Evolutionary conservation across 2,888 invertebrate species (phyloP).

Genomic region (Drosophila ustulata): DNA sequence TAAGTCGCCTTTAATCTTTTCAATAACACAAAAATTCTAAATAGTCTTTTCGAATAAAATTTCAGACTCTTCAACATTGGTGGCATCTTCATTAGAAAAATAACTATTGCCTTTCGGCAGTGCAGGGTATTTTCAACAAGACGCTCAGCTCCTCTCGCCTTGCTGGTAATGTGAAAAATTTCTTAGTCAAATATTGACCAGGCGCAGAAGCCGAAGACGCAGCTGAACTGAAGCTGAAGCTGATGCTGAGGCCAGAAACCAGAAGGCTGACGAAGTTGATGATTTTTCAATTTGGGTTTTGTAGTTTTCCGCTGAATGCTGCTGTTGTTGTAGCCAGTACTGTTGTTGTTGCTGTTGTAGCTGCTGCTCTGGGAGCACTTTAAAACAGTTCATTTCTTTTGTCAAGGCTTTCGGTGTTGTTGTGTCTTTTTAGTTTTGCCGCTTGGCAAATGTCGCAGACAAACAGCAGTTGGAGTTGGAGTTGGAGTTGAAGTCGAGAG

Average conservation of each 20-base stretch:
- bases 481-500: not conserved
- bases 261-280: conserved; percentile 67
- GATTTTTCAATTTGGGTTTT: conserved; percentile 80
- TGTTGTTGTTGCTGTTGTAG: conserved; percentile 16
- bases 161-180: conserved; percentile 82
- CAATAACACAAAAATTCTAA: not conserved
- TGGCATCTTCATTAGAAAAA: not conserved
- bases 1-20: no score
- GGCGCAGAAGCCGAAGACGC: conserved; percentile 36
- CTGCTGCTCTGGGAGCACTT: conserved; percentile 68
- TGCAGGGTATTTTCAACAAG: conserved; percentile 43
- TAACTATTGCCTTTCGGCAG: not conserved
- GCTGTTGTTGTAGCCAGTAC: conserved; percentile 11
- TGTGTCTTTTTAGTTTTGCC: conserved; percentile 67
- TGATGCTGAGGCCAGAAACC: conserved; percentile 19
- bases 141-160: conserved; percentile 57
- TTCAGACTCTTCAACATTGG: not conserved
- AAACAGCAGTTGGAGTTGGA: conserved; percentile 31
- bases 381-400: conserved; percentile 82
- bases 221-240: conserved; percentile 22
- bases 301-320: conserved; percentile 75
- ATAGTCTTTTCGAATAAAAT: not conserved
- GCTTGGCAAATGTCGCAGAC: conserved; percentile 67
- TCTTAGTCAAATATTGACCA: conserved; percentile 83
- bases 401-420: conserved; percentile 66